Conservation (phyloP, 2,888 invertebrate genomes). For the Pterobdella sp. region DNA sequence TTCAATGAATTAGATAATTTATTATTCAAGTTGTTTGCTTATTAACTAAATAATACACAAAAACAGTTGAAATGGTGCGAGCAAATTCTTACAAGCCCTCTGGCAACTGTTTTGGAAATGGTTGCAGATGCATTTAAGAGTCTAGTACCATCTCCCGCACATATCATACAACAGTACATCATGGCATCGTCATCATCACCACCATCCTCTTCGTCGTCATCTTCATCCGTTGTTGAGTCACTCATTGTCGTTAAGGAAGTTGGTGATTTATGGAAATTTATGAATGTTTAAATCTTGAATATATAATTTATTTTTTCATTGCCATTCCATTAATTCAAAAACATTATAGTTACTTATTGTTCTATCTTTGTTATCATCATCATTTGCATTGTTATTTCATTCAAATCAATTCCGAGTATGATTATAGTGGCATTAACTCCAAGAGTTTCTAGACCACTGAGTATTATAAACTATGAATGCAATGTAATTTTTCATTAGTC, state of each 20-base stretch:
- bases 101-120: conserved; percentile 9
- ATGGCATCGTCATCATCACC: neutral
- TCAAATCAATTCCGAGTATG: neutral
- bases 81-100: neutral
- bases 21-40: no score
- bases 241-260: neutral
- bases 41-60: no score
- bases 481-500: neutral
- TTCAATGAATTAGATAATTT: no score
- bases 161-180: neutral
- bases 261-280: no score
- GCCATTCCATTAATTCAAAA: no score
- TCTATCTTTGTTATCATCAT: no score
- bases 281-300: no score
- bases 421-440: neutral
- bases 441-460: neutral
- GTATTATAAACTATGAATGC: neutral
- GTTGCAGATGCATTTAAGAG: neutral
- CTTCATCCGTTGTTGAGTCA: neutral
- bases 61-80: neutral
- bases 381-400: neutral
- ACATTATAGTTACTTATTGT: no score
- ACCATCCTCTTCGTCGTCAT: neutral
- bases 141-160: neutral
- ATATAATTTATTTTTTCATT: no score